Evolutionary conservation across 1,140 invertebrate genomes (phyloP).

Genomic region (Nixonia krombeini): DNA sequence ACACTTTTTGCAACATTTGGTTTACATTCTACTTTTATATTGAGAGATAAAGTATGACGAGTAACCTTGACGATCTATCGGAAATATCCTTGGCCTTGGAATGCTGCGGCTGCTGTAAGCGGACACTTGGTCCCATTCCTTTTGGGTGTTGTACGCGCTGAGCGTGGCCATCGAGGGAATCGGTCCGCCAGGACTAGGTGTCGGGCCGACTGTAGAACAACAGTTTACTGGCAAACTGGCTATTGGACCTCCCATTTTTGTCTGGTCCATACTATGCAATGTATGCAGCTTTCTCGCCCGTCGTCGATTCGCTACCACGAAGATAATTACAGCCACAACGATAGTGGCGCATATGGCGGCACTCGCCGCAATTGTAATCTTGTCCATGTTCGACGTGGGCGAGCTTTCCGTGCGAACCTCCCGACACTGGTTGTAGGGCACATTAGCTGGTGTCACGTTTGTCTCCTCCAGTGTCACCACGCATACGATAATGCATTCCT

Average conservation of each 20-base stretch:
- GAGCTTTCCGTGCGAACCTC: conserved; percentile 89
- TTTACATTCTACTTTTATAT: too few species aligned
- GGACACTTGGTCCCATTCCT: conserved; percentile 95
- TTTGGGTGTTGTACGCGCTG: conserved; percentile 85
- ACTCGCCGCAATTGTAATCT: conserved; percentile 93
- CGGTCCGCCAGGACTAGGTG: conserved; percentile 82
- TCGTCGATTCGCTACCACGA: conserved; percentile 85
- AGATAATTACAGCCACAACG: conserved; percentile 88
- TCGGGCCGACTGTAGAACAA: conserved; percentile 79
- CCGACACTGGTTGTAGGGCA: conserved; percentile 88
- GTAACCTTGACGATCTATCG: conserved; percentile 78
- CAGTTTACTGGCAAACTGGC: conserved; percentile 81
- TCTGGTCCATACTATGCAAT: conserved; percentile 75
- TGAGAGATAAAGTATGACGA: too few species aligned
- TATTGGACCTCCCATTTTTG: conserved; percentile 79
- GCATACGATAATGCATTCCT: conserved; percentile 94
- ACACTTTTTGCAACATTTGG: too few species aligned
- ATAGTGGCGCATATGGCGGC: conserved; percentile 95
- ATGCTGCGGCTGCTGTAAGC: conserved; percentile 92
- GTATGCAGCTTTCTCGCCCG: conserved; percentile 83
- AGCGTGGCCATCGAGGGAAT: conserved; percentile 86
- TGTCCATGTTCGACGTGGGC: conserved; percentile 90
- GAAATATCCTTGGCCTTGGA: conserved; percentile 86
- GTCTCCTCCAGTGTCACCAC: conserved; percentile 91
- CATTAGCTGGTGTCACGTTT: conserved; percentile 86